Evolutionary conservation across 2,888 invertebrate species (phyloP).

Genomic region (Dusona sp.): DNA sequence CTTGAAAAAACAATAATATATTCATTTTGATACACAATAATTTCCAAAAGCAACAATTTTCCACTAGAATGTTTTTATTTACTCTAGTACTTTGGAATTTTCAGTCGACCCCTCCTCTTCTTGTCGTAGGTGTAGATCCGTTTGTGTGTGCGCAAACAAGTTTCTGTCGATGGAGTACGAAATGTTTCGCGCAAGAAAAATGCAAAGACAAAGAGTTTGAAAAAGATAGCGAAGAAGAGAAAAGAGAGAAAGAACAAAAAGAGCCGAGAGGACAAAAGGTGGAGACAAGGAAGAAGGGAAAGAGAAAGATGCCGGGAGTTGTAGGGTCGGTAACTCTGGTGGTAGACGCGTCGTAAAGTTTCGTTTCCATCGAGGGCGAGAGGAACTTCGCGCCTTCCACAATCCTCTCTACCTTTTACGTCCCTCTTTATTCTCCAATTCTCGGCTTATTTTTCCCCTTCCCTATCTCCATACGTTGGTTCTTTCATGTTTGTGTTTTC

Average conservation of each 20-base stretch:
- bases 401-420: constrained; percentile 69
- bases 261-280: constrained; percentile 51
- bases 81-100: constrained; percentile 43
- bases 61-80: constrained; percentile 33
- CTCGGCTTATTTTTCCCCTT: constrained; percentile 48
- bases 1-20: too few relatives aligned
- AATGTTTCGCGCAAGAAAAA: constrained; percentile 55
- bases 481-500: constrained; percentile 56
- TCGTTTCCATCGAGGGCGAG: constrained; percentile 80
- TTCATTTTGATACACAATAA: not conserved
- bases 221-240: constrained; percentile 45
- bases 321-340: constrained; percentile 82
- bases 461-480: constrained; percentile 60
- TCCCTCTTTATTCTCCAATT: constrained; percentile 64
- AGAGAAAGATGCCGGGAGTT: constrained; percentile 75
- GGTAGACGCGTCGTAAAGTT: constrained; percentile 83
- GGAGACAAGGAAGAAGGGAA: constrained; percentile 41
- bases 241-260: constrained; percentile 45
- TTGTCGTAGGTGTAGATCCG: constrained; percentile 14
- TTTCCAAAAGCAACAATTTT: not conserved
- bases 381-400: constrained; percentile 78
- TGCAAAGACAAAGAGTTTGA: constrained; percentile 61
- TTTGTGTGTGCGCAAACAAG: constrained; percentile 20
- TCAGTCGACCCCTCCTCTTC: not conserved
- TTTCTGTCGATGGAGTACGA: constrained; percentile 33